Base-by-base conservation (phyloP, 2,888 invertebrate species). In the Melieria crassipennis region DNA sequence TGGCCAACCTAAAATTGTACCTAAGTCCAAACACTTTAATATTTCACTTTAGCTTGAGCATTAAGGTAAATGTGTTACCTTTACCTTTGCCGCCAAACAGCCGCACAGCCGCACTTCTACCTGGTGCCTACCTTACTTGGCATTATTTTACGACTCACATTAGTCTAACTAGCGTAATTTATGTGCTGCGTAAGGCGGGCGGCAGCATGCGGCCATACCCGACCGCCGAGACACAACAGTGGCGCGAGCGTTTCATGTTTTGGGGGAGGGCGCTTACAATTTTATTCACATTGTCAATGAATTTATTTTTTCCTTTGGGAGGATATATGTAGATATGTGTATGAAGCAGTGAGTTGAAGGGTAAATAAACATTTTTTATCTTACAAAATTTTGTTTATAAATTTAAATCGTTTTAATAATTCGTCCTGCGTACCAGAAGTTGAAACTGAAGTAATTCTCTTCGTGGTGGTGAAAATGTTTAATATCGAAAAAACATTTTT, bases 131-230 rank as follows among this genome's bases (percentile, higher is more conserved):
- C 52, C 60, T 52, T 52, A 60, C 60, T 58, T 46, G 60, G 67
- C 52, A 60, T 70, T 76, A 70, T 75, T 78, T 78, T 77, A 78
- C 77, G 78, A 76, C 77, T 70, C 76, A 77, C 79, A 79, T 78
- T 79, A 78, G 78, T 77, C 76, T 77, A 75, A 77, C 75, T 77
- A 70, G 74, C 73, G 75, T 78, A 76, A 79, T 78, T 79, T 79
- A 78, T 78, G 75, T 52, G 61, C 60, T 65, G 61, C 70, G 65
- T 65, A 70, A 57, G 65, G 45, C 57, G 16, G 7, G 9, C 30
- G 9, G 30, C 30, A 30, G 1, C 30, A 30, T 5, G 30, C 30
- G 30, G 30, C 30, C 16, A 58, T 43, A 58, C 11, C 42, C 43
- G 10, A 58, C 42, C 42, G n/a, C 30, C 7, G 9, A 57, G 13